Evolutionary conservation across 2,113 vertebrate species (phyloP), one percentile per base, ranked within the genome.

Genomic region (Terrapene triunguis): DNA sequence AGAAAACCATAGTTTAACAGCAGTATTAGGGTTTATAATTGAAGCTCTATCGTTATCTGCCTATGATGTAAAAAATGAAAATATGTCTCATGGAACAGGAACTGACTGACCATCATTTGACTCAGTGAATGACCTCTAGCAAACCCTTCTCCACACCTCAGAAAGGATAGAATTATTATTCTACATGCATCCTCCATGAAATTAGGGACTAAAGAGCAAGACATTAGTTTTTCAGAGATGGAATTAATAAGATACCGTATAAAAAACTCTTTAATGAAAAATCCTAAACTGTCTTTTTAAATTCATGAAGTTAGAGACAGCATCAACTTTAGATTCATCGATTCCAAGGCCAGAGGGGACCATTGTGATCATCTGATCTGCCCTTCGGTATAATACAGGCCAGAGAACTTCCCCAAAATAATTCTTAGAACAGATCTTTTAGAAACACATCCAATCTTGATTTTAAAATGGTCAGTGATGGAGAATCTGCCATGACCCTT

Each of bases 1-100:
- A 79, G 76, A 94, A 96, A 95, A 97, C 86, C 24, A 85, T 93
- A 65, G 82, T 97, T 97, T 95, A 97, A 97, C 84, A 88, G 83
- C 62, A 89, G 95, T 85, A 97, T 95, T 93, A 85, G 83, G 4
- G 1, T 54, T 88, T 91, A 65, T 95, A 95, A 97, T 97, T 97
- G 93, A 80, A 94, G 79, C 85, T 91, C 89, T 87, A 88, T 42
- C 83, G 93, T 89, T 94, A 82, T 95, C 74, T 95, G 96, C 85
- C 81, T 92, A 88, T 83, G 93, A 97, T 96, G 96, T 96, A 84
- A 94, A 97, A 76, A 83, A 88, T 44, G 83, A 88, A 74, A 84
- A 93, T 93, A 74, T 90, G 88, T 96, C 54, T 95, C 81, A 84
- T 4, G 59, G 88, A 96, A 92, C 27, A 89, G 86, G 85, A 95